Evolutionary conservation across 92 coral and sea anemone genomes (phyloP).

Genomic region (Siderastrea siderea): DNA sequence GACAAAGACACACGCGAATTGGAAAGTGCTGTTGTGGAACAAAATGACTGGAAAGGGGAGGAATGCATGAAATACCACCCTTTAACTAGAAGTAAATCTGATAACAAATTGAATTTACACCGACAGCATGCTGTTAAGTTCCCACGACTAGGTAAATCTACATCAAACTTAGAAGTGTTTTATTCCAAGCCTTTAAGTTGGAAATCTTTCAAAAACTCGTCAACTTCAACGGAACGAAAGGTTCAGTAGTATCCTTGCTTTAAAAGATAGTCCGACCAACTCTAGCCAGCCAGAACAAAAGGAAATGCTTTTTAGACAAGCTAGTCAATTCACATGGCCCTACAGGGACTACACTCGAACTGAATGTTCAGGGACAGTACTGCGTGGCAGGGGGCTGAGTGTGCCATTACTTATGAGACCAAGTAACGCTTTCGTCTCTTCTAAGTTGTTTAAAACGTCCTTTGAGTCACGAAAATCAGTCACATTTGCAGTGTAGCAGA

Average conservation of each 20-base stretch:
- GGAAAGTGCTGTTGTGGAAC: neutral
- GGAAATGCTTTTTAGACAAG: neutral
- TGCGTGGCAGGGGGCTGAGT: neutral
- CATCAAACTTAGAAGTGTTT: slow-evolving; percentile 26
- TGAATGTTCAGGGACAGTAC: neutral
- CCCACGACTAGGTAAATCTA: slow-evolving; percentile 3
- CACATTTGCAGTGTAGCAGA: slow-evolving; percentile 20
- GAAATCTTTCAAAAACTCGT: neutral
- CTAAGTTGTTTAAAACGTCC: neutral
- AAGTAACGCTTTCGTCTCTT: neutral
- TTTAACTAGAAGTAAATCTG: neutral
- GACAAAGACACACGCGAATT: neutral
- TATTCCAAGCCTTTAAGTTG: slow-evolving; percentile 31
- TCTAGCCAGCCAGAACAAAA: neutral
- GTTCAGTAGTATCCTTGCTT: neutral
- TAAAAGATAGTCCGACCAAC: neutral
- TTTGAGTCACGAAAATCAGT: slow-evolving; percentile 29
- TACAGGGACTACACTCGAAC: neutral
- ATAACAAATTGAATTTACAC: neutral
- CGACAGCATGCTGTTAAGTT: neutral
- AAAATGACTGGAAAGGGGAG: neutral
- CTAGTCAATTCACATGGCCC: neutral
- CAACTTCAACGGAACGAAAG: neutral
- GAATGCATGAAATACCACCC: neutral
- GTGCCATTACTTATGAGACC: neutral